phyloP scores from a whole-genome alignment of 2,113 vertebrate genomes.

The Psammodynastes pulverulentus region DNA sequence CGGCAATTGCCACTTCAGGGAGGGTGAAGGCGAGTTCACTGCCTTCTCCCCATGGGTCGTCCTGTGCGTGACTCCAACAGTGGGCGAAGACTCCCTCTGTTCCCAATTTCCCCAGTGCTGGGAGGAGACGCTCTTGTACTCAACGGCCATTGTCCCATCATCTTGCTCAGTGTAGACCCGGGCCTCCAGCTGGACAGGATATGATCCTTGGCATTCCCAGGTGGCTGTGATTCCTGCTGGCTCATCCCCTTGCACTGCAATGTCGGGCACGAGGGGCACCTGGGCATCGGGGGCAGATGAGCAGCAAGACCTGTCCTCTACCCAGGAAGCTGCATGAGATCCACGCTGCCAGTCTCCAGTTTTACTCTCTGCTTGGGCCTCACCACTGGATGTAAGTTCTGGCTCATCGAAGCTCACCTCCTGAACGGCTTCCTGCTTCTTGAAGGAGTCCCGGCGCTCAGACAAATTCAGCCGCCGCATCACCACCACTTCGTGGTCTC shows the following conservation, averaged over 20 bases:
- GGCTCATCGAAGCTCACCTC: conserved; percentile 96
- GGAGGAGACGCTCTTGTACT: conserved; percentile 17
- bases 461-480: conserved; percentile 94
- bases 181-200: conserved; percentile 55
- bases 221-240: conserved; percentile 41
- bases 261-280: conserved; percentile 78
- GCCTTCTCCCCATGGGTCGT: conserved; percentile 17
- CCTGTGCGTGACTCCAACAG: not conserved
- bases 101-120: not conserved
- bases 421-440: conserved; percentile 96
- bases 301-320: conserved; percentile 9
- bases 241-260: conserved; percentile 84
- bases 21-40: not conserved
- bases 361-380: not conserved
- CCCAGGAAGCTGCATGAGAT: conserved; percentile 56
- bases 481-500: conserved; percentile 84
- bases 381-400: conserved; percentile 43
- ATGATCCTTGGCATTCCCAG: conserved; percentile 73
- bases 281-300: conserved; percentile 55
- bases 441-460: conserved; percentile 92
- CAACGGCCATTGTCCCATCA: not conserved
- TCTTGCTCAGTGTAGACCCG: not conserved
- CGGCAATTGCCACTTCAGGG: not conserved
- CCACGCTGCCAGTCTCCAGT: not conserved
- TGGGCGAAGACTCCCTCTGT: not conserved